These are phyloP conservation scores for Hirundo rustica DNA, from an alignment of 2,797 vertebrate genomes.

Conservation along the genomic window DNA sequence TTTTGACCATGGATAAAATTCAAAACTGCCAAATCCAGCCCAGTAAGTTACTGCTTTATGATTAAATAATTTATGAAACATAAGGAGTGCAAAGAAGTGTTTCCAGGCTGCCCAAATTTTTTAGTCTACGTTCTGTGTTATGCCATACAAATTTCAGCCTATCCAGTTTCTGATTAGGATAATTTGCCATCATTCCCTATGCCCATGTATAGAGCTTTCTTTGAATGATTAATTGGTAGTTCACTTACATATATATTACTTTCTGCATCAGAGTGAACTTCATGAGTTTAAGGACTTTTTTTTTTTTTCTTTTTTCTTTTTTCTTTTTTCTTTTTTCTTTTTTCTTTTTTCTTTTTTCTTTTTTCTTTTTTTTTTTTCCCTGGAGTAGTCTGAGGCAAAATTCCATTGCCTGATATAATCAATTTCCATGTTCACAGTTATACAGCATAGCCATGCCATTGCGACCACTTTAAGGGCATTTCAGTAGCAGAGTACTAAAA, in stretches of 20 bases:
- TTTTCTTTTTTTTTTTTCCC: not conserved
- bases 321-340: not conserved
- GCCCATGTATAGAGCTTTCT: not conserved
- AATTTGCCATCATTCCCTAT: not conserved
- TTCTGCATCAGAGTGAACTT: not conserved
- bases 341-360: not conserved
- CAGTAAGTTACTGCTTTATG: not conserved
- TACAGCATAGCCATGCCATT: not conserved
- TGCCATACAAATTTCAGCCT: not conserved
- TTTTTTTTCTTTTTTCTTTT: not conserved
- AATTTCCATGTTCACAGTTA: not conserved
- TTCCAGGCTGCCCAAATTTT: not conserved
- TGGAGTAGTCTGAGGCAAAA: not conserved
- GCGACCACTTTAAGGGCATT: not conserved
- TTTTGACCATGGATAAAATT: not conserved
- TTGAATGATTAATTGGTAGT: not conserved
- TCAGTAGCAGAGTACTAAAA: not conserved
- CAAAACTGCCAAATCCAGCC: not conserved
- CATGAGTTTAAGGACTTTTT: not conserved
- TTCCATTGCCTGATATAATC: not conserved
- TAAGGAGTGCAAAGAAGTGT: not conserved
- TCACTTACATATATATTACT: not conserved
- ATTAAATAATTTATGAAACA: conserved; percentile 17
- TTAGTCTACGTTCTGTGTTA: not conserved
- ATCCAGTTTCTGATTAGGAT: not conserved